phyloP scores from a whole-genome alignment of 2,113 vertebrate genomes.

The Perognathus longimembris region DNA sequence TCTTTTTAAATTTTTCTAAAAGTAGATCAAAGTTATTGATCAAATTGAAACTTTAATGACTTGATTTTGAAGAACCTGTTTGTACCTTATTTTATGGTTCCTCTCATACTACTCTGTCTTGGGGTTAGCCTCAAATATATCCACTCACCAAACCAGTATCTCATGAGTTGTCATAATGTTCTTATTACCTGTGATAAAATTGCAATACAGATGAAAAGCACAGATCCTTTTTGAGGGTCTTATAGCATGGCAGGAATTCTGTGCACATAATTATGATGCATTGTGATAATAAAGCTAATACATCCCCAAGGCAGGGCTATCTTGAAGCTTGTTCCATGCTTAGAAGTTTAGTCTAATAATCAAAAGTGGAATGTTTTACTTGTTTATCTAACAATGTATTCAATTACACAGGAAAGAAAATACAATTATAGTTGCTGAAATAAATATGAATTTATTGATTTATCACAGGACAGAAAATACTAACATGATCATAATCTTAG shows the following conservation, averaged over 20 bases:
- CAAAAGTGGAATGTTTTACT: neutral
- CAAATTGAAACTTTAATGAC: neutral
- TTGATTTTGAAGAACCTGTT: conserved; percentile 21
- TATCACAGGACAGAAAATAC: neutral
- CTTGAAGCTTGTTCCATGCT: neutral
- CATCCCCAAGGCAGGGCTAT: neutral
- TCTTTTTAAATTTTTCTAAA: neutral
- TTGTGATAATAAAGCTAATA: conserved; percentile 19
- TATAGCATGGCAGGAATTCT: neutral
- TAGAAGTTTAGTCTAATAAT: neutral
- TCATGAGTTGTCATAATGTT: neutral
- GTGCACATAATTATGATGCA: neutral
- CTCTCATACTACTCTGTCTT: neutral
- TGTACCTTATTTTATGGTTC: neutral
- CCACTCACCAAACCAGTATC: neutral
- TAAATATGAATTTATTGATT: neutral
- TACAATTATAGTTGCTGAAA: neutral
- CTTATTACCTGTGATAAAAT: neutral
- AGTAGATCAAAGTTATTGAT: neutral
- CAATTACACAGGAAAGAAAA: neutral
- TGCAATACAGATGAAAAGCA: too few relatives aligned
- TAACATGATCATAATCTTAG: neutral
- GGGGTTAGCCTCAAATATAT: neutral
- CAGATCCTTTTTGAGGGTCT: neutral
- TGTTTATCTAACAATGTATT: conserved; percentile 23